Evolutionary conservation across 1,140 invertebrate species (phyloP).

Genomic region (Papilio polyxenes): DNA sequence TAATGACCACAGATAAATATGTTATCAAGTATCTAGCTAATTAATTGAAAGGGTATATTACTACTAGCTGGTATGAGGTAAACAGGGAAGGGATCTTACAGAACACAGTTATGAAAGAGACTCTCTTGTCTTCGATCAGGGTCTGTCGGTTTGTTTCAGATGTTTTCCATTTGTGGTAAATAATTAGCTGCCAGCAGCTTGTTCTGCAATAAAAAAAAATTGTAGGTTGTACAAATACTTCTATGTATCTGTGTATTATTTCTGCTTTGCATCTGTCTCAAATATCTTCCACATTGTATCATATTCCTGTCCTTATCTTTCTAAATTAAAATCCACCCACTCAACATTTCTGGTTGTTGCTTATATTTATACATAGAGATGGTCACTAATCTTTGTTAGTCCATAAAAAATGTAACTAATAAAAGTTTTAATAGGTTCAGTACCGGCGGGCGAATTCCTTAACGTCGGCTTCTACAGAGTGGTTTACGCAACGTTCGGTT

Average conservation of each 20-base stretch:
- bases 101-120: neutral
- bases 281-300: neutral
- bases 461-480: slow-evolving; percentile 21
- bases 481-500: slow-evolving; percentile 58
- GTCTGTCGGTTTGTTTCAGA: neutral
- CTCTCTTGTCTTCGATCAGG: neutral
- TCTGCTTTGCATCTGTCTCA: neutral
- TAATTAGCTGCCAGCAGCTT: neutral
- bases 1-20: slow-evolving; percentile 25
- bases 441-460: slow-evolving; percentile 19
- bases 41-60: neutral
- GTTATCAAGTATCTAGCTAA: slow-evolving; percentile 7
- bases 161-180: neutral
- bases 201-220: neutral
- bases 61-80: neutral
- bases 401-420: slow-evolving; percentile 20
- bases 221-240: neutral
- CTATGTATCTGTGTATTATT: neutral
- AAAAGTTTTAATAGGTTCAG: slow-evolving; percentile 25
- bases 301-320: slow-evolving; percentile 1
- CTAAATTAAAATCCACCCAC: slow-evolving; percentile 4
- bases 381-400: slow-evolving; percentile 18
- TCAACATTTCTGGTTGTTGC: neutral
- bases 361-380: neutral
- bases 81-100: neutral